Evolutionary conservation across 2,888 invertebrate genomes (phyloP).

Genomic region (Campoplex capitator): DNA sequence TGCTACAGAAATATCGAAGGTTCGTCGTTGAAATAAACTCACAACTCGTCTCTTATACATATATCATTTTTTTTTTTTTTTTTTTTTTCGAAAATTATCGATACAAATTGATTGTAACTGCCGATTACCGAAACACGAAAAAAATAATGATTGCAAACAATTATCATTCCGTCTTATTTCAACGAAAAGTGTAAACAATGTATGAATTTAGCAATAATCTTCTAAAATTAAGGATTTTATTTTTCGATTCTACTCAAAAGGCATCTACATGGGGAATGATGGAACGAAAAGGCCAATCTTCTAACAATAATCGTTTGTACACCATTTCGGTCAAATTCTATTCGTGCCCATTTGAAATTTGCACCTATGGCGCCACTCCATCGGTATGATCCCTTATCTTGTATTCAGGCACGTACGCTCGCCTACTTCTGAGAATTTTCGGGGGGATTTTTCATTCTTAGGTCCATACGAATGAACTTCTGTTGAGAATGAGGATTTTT

Average conservation of each 20-base stretch:
- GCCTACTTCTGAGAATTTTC: background rate
- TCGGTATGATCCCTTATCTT: background rate
- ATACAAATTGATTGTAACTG: background rate
- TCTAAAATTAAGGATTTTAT: background rate
- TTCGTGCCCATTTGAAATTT: background rate
- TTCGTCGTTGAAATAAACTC: slow-evolving; percentile 51
- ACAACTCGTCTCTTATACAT: slow-evolving; percentile 13
- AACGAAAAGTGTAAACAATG: background rate
- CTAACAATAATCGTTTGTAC: background rate
- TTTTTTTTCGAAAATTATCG: background rate
- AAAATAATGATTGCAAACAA: background rate
- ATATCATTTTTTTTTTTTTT: background rate
- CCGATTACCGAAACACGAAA: background rate
- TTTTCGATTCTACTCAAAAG: background rate
- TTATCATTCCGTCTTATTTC: background rate
- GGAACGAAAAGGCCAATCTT: background rate
- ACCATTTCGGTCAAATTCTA: background rate
- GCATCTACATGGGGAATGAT: background rate
- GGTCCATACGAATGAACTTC: background rate
- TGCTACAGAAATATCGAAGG: slow-evolving; percentile 71
- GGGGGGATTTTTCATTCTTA: background rate
- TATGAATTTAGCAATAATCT: background rate
- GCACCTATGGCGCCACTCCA: background rate
- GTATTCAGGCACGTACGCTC: background rate
- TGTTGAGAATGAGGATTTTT: background rate